phyloP scores from a whole-genome alignment of 2,888 invertebrate species.

The Eupelmus urozonus region DNA sequence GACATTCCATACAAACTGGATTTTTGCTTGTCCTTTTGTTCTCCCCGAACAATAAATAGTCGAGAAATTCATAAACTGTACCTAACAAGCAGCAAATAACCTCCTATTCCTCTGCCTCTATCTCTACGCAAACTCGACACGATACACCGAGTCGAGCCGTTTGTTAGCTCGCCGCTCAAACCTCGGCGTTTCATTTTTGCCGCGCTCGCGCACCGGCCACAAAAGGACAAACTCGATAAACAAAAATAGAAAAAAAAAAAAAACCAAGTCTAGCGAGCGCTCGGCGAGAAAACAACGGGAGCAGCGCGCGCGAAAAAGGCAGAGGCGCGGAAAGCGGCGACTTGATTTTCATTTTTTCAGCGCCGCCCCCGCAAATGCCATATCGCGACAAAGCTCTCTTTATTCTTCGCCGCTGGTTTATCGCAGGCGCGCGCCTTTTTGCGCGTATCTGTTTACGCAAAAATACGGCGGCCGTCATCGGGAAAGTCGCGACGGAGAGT shows the following conservation, averaged over 20 bases:
- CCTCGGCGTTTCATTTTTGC: slow-evolving; percentile 25
- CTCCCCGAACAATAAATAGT: slow-evolving; percentile 16
- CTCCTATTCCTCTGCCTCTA: background rate
- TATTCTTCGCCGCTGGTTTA: slow-evolving; percentile 8
- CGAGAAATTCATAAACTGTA: slow-evolving; percentile 28
- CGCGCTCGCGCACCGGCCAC: background rate
- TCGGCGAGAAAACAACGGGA: no score
- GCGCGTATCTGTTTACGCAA: slow-evolving; percentile 5
- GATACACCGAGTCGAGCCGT: slow-evolving; percentile 28
- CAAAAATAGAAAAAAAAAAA: slow-evolving; percentile 24
- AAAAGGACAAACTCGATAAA: slow-evolving; percentile 40
- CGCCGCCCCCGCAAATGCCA: background rate
- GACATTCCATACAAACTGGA: background rate
- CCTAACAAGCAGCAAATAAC: slow-evolving; percentile 12
- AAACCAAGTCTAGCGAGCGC: background rate
- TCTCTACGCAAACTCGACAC: slow-evolving; percentile 9
- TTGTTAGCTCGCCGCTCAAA: slow-evolving; percentile 38
- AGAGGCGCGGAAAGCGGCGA: slow-evolving; percentile 14
- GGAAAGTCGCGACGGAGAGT: slow-evolving; percentile 23
- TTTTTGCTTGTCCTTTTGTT: slow-evolving; percentile 13
- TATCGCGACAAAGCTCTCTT: slow-evolving; percentile 8
- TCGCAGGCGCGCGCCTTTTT: background rate
- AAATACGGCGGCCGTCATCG: slow-evolving; percentile 21
- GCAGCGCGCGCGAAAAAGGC: background rate
- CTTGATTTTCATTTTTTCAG: slow-evolving; percentile 39